These are phyloP conservation scores for Epicauta chinensis DNA, from an alignment of 1,140 invertebrate genomes.

Conservation along the genomic window DNA sequence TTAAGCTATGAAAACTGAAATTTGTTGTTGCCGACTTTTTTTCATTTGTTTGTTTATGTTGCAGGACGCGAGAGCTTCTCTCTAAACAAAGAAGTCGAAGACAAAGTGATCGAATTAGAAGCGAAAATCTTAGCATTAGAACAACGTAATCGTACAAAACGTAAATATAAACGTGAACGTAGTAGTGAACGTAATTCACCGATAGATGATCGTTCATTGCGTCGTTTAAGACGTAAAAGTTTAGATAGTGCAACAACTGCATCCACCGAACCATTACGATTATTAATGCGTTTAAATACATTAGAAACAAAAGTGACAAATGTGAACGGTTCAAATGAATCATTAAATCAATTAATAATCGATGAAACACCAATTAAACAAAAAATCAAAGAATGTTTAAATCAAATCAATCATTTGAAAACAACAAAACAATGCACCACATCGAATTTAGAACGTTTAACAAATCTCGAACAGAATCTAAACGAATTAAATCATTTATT, in stretches of 20 bases:
- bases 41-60: too few relatives aligned
- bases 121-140: slow-evolving; percentile 65
- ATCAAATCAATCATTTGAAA: slow-evolving; percentile 27
- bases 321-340: slow-evolving; percentile 51
- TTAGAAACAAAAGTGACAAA: slow-evolving; percentile 66
- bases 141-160: slow-evolving; percentile 23
- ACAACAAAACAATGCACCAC: slow-evolving; percentile 20
- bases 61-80: slow-evolving; percentile 61
- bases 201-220: slow-evolving; percentile 46
- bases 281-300: slow-evolving; percentile 64
- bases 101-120: slow-evolving; percentile 73
- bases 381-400: slow-evolving; percentile 37
- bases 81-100: slow-evolving; percentile 74
- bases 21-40: too few relatives aligned
- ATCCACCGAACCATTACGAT: slow-evolving; percentile 71
- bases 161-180: slow-evolving; percentile 32
- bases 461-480: slow-evolving; percentile 53
- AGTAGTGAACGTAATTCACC: slow-evolving; percentile 38
- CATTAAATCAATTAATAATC: slow-evolving; percentile 41
- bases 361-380: slow-evolving; percentile 40
- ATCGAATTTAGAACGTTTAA: slow-evolving; percentile 37
- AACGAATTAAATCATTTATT: slow-evolving; percentile 51
- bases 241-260: slow-evolving; percentile 63
- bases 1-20: too few relatives aligned
- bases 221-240: slow-evolving; percentile 59